Evolutionary conservation across 2,888 invertebrate species (phyloP).

Genomic region (Agapetus fuscipes): DNA sequence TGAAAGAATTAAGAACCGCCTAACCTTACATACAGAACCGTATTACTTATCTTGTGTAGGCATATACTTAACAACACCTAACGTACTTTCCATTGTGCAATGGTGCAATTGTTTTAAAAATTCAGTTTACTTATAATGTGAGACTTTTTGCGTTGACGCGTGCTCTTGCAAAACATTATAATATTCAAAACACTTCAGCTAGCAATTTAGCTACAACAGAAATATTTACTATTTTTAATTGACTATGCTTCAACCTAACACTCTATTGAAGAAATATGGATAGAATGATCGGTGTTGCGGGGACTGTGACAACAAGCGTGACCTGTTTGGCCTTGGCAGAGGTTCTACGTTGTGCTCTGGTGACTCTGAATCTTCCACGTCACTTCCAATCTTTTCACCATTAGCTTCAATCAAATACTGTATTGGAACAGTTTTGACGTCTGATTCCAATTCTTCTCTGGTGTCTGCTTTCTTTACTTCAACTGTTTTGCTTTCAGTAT

Average conservation of each 20-base stretch:
- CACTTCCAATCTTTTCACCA: slow-evolving; percentile 5
- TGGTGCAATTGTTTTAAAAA: slow-evolving; percentile 16
- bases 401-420: slow-evolving; percentile 1
- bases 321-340: slow-evolving; percentile 35
- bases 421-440: slow-evolving; percentile 20
- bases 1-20: too few relatives aligned
- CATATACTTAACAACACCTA: too few relatives aligned
- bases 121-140: too few relatives aligned
- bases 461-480: too few relatives aligned
- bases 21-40: too few relatives aligned
- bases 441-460: slow-evolving; percentile 18
- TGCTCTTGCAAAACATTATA: slow-evolving; percentile 19
- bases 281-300: slow-evolving; percentile 42
- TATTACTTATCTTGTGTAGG: too few relatives aligned
- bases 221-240: slow-evolving; percentile 7
- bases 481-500: too few relatives aligned
- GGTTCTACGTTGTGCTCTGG: slow-evolving; percentile 20
- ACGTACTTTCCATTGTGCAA: too few relatives aligned
- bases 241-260: slow-evolving; percentile 33
- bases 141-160: slow-evolving; percentile 16
- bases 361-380: slow-evolving; percentile 12
- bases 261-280: slow-evolving; percentile 45
- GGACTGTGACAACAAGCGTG: slow-evolving; percentile 34
- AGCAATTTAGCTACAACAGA: slow-evolving; percentile 12
- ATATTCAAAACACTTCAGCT: slow-evolving; percentile 12